phyloP scores from a whole-genome alignment of 2,888 invertebrate genomes.

The Carabus problematicus region DNA sequence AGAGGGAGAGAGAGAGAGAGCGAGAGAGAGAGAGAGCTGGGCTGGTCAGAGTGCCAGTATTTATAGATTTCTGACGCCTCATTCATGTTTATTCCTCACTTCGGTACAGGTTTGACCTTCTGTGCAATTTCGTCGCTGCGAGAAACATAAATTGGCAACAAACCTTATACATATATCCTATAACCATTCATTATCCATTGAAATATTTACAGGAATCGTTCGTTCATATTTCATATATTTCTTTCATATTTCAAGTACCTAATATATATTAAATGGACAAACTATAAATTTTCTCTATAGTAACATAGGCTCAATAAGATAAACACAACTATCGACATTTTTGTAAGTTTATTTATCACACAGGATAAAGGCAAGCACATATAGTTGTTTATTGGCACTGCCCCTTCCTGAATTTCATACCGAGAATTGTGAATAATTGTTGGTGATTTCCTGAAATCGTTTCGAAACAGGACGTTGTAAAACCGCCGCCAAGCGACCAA shows the following conservation, averaged over 20 bases:
- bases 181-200: slow-evolving; percentile 21
- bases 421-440: slow-evolving; percentile 20
- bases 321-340: background rate
- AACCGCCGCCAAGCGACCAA: slow-evolving; percentile 8
- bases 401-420: slow-evolving; percentile 31
- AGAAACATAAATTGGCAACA: slow-evolving; percentile 35
- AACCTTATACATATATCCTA: slow-evolving; percentile 26
- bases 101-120: slow-evolving; percentile 34
- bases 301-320: too few relatives aligned
- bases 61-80: slow-evolving; percentile 33
- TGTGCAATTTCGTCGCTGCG: slow-evolving; percentile 23
- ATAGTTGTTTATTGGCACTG: slow-evolving; percentile 27
- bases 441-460: slow-evolving; percentile 18
- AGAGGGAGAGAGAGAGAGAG: too few relatives aligned
- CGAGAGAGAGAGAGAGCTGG: background rate
- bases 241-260: too few relatives aligned
- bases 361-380: slow-evolving; percentile 29
- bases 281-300: too few relatives aligned
- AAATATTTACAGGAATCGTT: too few relatives aligned
- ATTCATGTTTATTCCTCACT: slow-evolving; percentile 34
- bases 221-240: too few relatives aligned
- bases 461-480: slow-evolving; percentile 35
- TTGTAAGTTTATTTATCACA: background rate
- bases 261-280: too few relatives aligned
- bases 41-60: slow-evolving; percentile 26